These are phyloP conservation scores for Embiotoca jacksoni DNA, from an alignment of 2,113 vertebrate species.

Conservation along the genomic window DNA sequence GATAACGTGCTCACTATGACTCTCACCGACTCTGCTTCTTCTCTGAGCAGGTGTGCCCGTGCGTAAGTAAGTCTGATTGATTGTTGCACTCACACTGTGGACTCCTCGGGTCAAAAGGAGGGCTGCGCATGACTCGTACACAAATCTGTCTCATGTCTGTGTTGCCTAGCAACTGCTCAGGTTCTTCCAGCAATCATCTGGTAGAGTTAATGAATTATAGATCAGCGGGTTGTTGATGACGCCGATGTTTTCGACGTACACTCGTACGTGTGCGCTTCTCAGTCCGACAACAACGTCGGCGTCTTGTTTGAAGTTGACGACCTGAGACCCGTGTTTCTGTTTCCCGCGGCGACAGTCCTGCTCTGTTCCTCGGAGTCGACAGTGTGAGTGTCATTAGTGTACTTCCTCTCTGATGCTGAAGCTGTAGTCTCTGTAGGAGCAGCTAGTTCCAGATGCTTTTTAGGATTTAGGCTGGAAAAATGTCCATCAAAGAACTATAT, in stretches of 20 bases:
- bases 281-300: not conserved
- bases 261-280: constrained; percentile 5
- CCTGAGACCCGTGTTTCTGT: constrained; percentile 23
- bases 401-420: constrained; percentile 39
- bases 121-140: constrained; percentile 44
- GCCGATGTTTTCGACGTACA: constrained; percentile 31
- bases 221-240: constrained; percentile 49
- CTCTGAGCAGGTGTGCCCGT: constrained; percentile 46
- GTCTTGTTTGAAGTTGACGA: not conserved
- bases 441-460: constrained; percentile 22
- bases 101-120: constrained; percentile 33
- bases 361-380: constrained; percentile 31
- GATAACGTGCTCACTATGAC: not conserved
- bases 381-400: constrained; percentile 39
- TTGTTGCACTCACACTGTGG: constrained; percentile 31
- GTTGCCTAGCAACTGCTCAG: constrained; percentile 75
- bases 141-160: constrained; percentile 46
- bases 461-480: constrained; percentile 11
- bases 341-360: constrained; percentile 3
- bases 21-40: constrained; percentile 24
- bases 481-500: not conserved
- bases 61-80: constrained; percentile 65
- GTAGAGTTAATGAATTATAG: constrained; percentile 63
- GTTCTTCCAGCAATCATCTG: constrained; percentile 53
- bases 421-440: constrained; percentile 36